Evolutionary conservation across 2,888 invertebrate species (phyloP), one percentile per base, ranked within the genome.

Genomic region (Iphiclides podalirius): DNA sequence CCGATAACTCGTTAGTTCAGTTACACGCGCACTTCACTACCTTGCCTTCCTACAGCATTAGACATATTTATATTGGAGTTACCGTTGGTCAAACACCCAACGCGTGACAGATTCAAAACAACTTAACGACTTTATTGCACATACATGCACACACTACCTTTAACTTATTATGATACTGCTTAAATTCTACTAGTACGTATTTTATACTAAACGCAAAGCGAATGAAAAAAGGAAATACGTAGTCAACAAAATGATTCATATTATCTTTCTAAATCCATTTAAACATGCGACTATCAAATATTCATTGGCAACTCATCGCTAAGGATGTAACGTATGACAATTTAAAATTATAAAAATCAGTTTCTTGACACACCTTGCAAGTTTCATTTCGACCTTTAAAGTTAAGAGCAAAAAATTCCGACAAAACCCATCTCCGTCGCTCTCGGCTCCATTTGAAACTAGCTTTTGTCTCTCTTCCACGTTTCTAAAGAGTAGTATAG

Each of bases 401-500:
- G 11, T 41, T 41, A 51, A 49, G 52, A 63, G 70, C 70, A 72
- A 75, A 75, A 70, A 78, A 58, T 56, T 45, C 47, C 39, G 33
- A 41, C 56, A 23, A 35, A 42, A 46, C 20, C 57, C 50, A 40
- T 70, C 69, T 57, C 63, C 51, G 41, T 72, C 63, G 38, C 60
- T 49, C 66, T 33, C 13, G n/a, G 16, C 15, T 36, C 9, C 37
- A 41, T 16, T 45, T 45, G 50, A 45, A 23, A 38, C 47, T 57
- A 57, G 64, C 55, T 31, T 23, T 48, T 28, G 11, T 57, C 62
- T 51, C 47, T 64, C 55, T 47, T 60, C 60, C 73, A 76, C 79
- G 72, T 75, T 71, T 75, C 75, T 70, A 74, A 76, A 74, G 54
- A 58, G 58, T 38, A 48, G 17, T 26, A 35, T 54, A 74, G 79